Conservation (phyloP, 2,888 invertebrate species). For the Eupithecia abbreviata region DNA sequence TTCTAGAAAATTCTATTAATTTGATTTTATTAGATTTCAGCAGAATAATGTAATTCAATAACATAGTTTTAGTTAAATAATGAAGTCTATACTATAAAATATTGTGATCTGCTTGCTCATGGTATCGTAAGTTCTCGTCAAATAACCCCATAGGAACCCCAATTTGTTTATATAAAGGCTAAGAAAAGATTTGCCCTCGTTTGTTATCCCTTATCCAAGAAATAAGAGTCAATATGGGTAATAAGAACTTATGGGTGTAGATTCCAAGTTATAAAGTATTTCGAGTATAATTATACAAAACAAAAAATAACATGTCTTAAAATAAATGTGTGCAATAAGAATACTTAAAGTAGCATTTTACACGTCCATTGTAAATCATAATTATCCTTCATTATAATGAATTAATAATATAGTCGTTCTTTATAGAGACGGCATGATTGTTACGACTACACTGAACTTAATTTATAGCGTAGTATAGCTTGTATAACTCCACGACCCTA, state of each 20-base stretch:
- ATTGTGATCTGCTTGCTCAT: not conserved
- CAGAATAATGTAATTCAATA: no score
- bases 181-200: not conserved
- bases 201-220: not conserved
- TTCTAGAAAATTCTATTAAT: no score
- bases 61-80: no score
- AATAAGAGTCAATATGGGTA: not conserved
- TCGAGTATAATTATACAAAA: not conserved
- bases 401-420: no score
- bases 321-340: not conserved
- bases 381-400: no score
- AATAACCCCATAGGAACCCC: not conserved
- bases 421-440: no score
- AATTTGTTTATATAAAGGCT: not conserved
- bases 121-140: not conserved
- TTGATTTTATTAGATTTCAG: no score
- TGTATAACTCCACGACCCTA: constrained; percentile 19
- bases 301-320: not conserved
- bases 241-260: not conserved
- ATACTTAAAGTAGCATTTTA: no score
- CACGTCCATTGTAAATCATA: no score
- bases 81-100: no score
- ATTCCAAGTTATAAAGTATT: not conserved
- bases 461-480: constrained; percentile 16
- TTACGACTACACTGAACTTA: no score